Percentiles rank a stretch among this genome's conserved stretches.
Evolutionary conservation across 2,888 invertebrate genomes (phyloP).

Genomic region (Amaurobius ferox): DNA sequence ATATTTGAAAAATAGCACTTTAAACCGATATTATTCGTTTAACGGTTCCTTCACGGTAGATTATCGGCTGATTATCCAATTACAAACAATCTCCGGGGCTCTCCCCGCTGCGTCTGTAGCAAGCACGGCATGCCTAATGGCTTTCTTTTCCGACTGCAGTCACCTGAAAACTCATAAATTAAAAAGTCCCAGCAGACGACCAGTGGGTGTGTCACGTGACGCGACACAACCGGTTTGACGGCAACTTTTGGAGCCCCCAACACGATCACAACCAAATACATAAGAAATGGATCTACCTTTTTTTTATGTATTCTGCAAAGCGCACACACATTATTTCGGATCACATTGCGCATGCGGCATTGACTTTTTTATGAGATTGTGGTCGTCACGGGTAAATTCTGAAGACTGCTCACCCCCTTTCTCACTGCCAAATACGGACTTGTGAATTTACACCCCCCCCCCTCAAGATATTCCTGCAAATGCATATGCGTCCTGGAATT

Average conservation of each 20-base stretch:
- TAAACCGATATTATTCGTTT: no score
- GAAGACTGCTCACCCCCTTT: not conserved
- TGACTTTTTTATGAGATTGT: conserved; percentile 20
- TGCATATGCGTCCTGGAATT: no score
- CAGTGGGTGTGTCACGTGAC: conserved; percentile 69
- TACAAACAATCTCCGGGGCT: not conserved
- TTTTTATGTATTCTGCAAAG: not conserved
- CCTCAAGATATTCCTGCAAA: no score
- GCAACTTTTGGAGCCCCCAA: conserved; percentile 11
- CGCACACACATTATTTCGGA: no score
- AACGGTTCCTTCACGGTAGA: no score
- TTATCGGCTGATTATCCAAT: no score
- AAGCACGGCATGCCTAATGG: not conserved
- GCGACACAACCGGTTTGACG: conserved; percentile 50
- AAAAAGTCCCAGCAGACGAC: conserved; percentile 43
- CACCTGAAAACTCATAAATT: conserved; percentile 65
- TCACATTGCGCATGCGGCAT: not conserved
- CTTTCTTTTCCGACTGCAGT: conserved; percentile 29
- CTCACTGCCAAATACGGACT: no score
- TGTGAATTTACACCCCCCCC: no score
- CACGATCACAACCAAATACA: not conserved
- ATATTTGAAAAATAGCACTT: no score
- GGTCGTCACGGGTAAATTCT: conserved; percentile 17
- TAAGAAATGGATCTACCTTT: not conserved
- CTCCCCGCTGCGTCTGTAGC: no score